These are phyloP conservation scores for Melanerpes formicivorus DNA, from an alignment of 2,113 vertebrate genomes.

Conservation along the genomic window DNA sequence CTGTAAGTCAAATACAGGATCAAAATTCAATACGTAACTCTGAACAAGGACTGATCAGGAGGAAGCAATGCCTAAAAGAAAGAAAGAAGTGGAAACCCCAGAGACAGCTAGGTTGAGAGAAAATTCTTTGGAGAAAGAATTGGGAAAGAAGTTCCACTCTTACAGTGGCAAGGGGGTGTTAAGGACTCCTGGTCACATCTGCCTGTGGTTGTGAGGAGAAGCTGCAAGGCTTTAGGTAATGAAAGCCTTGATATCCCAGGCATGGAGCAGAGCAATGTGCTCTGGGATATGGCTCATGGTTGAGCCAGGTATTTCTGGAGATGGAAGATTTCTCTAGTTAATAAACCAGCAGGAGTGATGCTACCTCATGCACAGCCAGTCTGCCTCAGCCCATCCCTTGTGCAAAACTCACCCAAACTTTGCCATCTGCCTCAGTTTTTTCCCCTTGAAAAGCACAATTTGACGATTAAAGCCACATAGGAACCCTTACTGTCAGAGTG, in stretches of 20 bases:
- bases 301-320: neutral
- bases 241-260: neutral
- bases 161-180: accelerated
- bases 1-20: neutral
- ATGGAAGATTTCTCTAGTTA: neutral
- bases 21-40: neutral
- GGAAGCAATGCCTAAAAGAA: neutral
- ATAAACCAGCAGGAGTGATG: neutral
- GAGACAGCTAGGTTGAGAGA: neutral
- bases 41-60: neutral
- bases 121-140: neutral
- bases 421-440: neutral
- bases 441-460: neutral
- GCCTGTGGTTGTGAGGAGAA: neutral
- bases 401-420: neutral
- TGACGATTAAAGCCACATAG: accelerated
- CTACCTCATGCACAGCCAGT: neutral
- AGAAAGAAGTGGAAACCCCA: neutral
- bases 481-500: neutral
- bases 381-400: neutral
- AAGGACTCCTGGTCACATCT: neutral
- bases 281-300: accelerated
- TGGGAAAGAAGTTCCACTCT: neutral
- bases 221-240: neutral
- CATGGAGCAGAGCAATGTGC: neutral